Percentiles rank a stretch among this genome's conserved stretches.
phyloP scores from a whole-genome alignment of 1,140 invertebrate genomes.

The Drosophila subpulchrella region DNA sequence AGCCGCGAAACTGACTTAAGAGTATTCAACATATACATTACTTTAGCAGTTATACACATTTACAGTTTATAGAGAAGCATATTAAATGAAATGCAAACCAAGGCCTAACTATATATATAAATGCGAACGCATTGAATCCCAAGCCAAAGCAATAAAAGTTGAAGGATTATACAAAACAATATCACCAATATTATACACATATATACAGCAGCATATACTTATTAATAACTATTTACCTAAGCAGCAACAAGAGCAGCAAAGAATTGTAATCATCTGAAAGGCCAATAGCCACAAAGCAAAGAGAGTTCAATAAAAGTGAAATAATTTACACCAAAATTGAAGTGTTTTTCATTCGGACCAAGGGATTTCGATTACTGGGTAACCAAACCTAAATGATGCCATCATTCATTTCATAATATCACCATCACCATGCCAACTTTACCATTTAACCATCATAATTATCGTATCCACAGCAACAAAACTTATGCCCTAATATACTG shows the following conservation, averaged over 20 bases:
- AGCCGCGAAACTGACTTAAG: slow-evolving; percentile 37
- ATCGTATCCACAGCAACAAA: neutral
- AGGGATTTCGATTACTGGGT: neutral
- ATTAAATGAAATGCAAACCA: slow-evolving; percentile 40
- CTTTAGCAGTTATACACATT: slow-evolving; percentile 52
- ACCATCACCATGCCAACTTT: slow-evolving; percentile 6
- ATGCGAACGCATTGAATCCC: slow-evolving; percentile 31
- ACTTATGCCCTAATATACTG: slow-evolving; percentile 4
- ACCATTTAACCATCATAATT: slow-evolving; percentile 1
- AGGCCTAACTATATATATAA: slow-evolving; percentile 53
- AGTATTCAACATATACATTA: slow-evolving; percentile 49
- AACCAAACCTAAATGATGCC: neutral
- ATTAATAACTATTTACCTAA: slow-evolving; percentile 75
- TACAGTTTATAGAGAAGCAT: slow-evolving; percentile 41
- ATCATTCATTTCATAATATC: slow-evolving; percentile 1
- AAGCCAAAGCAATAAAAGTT: slow-evolving; percentile 61
- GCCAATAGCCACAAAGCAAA: slow-evolving; percentile 34
- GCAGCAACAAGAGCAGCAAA: slow-evolving; percentile 15
- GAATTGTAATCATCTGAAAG: slow-evolving; percentile 43
- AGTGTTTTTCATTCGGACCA: neutral
- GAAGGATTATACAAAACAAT: slow-evolving; percentile 50
- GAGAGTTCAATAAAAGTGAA: slow-evolving; percentile 73
- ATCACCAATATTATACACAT: slow-evolving; percentile 43
- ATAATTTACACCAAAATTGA: slow-evolving; percentile 70
- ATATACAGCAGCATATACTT: slow-evolving; percentile 46